These are phyloP conservation scores for Scomber japonicus DNA, from an alignment of 2,113 vertebrate species.

Conservation along the genomic window DNA sequence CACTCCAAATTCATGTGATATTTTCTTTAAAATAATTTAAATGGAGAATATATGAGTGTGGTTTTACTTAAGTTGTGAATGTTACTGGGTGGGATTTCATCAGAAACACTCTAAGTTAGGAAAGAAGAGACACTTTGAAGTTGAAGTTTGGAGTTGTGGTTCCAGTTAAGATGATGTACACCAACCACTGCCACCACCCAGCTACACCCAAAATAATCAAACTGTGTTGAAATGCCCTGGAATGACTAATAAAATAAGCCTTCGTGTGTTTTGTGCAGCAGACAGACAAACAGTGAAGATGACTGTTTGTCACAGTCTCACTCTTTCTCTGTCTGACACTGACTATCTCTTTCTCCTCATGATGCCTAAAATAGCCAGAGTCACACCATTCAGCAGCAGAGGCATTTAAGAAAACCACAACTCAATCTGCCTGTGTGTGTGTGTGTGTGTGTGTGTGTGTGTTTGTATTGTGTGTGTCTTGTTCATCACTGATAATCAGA, in stretches of 20 bases:
- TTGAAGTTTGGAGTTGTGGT: background rate
- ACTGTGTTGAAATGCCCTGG: background rate
- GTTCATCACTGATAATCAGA: conserved; percentile 1
- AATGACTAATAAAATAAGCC: background rate
- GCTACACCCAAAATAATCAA: background rate
- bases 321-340: conserved; percentile 4
- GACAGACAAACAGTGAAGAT: background rate
- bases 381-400: conserved; percentile 48
- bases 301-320: conserved; percentile 26
- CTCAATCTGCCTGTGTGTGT: conserved; percentile 33
- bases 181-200: background rate
- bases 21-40: no score
- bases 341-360: conserved; percentile 27
- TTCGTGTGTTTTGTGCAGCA: conserved; percentile 15
- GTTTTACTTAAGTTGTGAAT: no score
- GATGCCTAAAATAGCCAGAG: conserved; percentile 71
- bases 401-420: conserved; percentile 45
- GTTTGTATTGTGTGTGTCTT: conserved; percentile 7
- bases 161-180: background rate
- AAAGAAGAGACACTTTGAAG: background rate
- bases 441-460: conserved; percentile 8
- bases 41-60: no score
- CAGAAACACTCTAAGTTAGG: background rate
- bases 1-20: no score
- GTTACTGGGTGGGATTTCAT: no score